A percentile compares a stretch with the other conserved stretches of the same genome.
Evolutionary conservation across 2,113 vertebrate genomes (phyloP).

Genomic region (Chaetura pelagica): DNA sequence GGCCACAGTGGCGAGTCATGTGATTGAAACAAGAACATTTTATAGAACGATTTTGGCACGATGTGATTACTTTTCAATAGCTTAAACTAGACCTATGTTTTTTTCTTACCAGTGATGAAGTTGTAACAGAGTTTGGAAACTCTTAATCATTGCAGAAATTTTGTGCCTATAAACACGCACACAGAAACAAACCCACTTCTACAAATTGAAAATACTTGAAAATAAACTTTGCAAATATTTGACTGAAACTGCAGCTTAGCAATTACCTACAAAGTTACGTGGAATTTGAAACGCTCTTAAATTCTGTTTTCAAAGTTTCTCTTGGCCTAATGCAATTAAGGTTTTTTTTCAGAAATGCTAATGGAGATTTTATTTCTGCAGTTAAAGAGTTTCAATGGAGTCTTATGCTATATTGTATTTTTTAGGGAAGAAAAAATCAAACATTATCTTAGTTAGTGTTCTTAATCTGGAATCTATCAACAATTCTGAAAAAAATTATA

Average conservation of each 20-base stretch:
- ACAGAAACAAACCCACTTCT: background rate
- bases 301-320: background rate
- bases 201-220: background rate
- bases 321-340: background rate
- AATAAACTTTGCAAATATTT: background rate
- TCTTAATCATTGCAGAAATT: background rate
- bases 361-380: background rate
- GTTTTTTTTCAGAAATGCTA: background rate
- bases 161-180: background rate
- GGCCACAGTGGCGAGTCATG: background rate
- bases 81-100: background rate
- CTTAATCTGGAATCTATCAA: background rate
- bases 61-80: background rate
- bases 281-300: background rate
- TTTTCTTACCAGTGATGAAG: background rate
- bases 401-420: background rate
- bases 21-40: background rate
- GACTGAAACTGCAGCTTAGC: background rate
- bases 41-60: background rate
- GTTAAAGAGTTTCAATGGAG: background rate
- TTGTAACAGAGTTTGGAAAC: background rate
- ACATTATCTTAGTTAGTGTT: background rate
- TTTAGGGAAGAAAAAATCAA: background rate
- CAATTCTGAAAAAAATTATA: background rate
- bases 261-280: background rate